phyloP scores from a whole-genome alignment of 1,140 invertebrate species.

The Nymphalis io region DNA sequence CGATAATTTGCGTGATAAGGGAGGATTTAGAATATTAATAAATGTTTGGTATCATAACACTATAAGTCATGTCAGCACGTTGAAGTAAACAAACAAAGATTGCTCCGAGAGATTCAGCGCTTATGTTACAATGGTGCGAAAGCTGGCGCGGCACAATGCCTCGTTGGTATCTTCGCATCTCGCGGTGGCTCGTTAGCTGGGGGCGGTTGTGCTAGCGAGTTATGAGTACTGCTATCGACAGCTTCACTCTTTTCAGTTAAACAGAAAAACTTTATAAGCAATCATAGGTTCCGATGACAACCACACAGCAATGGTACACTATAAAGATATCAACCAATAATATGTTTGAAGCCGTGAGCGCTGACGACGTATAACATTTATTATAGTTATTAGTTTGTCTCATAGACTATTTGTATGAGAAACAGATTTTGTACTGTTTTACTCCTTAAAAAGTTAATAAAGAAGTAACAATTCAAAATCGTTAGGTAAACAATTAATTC shows the following conservation, averaged over 20 bases:
- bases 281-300: background rate
- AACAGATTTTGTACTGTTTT: no score
- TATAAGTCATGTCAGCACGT: conserved; percentile 40
- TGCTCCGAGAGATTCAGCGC: conserved; percentile 57
- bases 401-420: no score
- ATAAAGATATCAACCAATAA: no score
- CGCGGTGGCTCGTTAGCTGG: conserved; percentile 67
- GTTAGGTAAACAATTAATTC: no score
- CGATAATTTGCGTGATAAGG: no score
- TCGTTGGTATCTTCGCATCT: conserved; percentile 70
- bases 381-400: no score
- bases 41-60: background rate
- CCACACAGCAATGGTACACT: no score
- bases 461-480: no score
- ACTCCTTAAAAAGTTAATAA: no score
- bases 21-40: background rate
- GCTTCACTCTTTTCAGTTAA: conserved; percentile 31
- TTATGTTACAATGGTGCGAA: conserved; percentile 71
- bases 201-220: conserved; percentile 65
- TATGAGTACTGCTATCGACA: conserved; percentile 52
- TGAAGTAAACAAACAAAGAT: conserved; percentile 74
- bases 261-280: conserved; percentile 7
- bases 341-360: no score
- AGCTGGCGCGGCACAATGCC: conserved; percentile 74
- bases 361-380: no score